phyloP scores from a whole-genome alignment of 2,797 vertebrate genomes.

The Phrynocephalus guinanensis region DNA sequence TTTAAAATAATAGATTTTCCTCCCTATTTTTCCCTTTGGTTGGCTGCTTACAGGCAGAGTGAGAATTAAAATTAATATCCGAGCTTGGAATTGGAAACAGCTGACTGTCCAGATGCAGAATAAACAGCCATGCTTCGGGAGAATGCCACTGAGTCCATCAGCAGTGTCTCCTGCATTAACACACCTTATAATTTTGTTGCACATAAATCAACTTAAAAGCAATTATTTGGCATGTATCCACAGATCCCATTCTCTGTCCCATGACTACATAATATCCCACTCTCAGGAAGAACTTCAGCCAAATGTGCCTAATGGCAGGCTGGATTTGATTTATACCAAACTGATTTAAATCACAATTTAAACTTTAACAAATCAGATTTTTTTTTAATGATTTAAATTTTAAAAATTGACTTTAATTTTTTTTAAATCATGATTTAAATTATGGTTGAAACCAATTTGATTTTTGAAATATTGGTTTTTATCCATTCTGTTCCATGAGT shows the following conservation, averaged over 20 bases:
- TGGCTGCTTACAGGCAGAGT: background rate
- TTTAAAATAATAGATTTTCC: background rate
- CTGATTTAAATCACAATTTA: no score
- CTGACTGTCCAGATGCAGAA: background rate
- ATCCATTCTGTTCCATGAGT: background rate
- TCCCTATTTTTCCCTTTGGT: background rate
- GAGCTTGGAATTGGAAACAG: background rate
- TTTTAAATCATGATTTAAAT: no score
- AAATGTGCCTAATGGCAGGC: background rate
- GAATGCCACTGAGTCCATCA: background rate
- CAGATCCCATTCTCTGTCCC: background rate
- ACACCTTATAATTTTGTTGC: background rate
- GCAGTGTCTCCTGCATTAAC: background rate
- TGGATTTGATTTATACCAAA: no score
- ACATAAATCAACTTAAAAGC: background rate
- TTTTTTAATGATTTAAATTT: background rate
- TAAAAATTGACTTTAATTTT: no score
- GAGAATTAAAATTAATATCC: background rate
- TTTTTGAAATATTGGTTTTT: no score
- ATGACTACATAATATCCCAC: no score
- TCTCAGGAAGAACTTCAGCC: background rate
- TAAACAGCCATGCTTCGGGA: background rate
- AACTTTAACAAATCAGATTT: background rate
- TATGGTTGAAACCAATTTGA: no score
- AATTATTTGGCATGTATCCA: no score